Evolutionary conservation across 2,113 vertebrate species (phyloP), one percentile per base, ranked within the genome.

Genomic region (Oncorhynchus gorbuscha): DNA sequence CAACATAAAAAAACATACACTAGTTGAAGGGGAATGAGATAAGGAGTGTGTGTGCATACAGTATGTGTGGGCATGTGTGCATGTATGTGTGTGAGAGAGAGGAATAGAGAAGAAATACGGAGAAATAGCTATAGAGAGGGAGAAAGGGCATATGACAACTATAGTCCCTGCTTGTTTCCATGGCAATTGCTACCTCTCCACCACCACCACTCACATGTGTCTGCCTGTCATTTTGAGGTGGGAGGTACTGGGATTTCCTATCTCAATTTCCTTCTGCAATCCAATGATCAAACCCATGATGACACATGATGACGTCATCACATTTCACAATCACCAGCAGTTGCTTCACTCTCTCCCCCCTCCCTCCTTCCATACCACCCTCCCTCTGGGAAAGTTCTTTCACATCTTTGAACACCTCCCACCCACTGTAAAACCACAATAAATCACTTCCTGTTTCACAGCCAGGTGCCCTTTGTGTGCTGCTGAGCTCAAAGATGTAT

Each of bases 191-290:
- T 61, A 35, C 58, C 22, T 35, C 24, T 12, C 51, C n/a, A 12
- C 30, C 30, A 59, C 72, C 69, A 18, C 68, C 30, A 2, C 32
- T n/a, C 32, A 74, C 51, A 9, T 49, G 65, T 24, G 14, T 28
- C 22, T 12, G 35, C 22, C 32, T 12, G 26, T 28, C 70, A 67
- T 24, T 71, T 76, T 58, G 32, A 30, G 74, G 65, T 16, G 28
- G 67, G 1, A 58, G 49, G 12, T 35, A n/a, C 77, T 77, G 82
- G 86, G 90, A 86, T 90, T 93, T 91, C 90, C 89, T 92, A 79
- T 86, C 59, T 32, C 51, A 76, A 76, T 58, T 7, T 73, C 61
- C 71, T 69, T 83, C 45, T 78, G 82, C 81, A 77, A 77, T 84
- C 73, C 75, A 83, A 89, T 87, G 81, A 77, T 32, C 26, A 32